phyloP scores from a whole-genome alignment of 2,113 vertebrate species.

The Melanostigma gelatinosum region DNA sequence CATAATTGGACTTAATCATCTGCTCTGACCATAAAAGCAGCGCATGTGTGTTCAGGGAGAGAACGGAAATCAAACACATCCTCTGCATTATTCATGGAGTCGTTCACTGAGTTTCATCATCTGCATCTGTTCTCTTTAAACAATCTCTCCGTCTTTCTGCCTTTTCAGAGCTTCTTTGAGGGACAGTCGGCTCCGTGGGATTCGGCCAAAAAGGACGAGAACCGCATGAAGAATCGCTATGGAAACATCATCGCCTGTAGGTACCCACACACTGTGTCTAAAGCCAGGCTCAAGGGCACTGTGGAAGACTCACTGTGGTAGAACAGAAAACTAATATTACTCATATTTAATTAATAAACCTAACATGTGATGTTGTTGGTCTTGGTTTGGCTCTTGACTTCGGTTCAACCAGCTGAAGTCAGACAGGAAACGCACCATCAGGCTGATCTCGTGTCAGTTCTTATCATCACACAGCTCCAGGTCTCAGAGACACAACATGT shows the following conservation, averaged over 20 bases:
- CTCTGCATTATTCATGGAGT: constrained; percentile 45
- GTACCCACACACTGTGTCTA: constrained; percentile 60
- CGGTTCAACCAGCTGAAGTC: neutral
- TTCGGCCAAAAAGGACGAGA: constrained; percentile 97
- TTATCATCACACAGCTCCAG: neutral
- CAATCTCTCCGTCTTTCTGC: constrained; percentile 9
- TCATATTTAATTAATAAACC: too few relatives aligned
- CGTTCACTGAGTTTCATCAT: constrained; percentile 6
- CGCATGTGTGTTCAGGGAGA: constrained; percentile 29
- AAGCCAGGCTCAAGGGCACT: too few relatives aligned
- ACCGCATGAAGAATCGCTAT: constrained; percentile 99
- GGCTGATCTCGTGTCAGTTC: neutral
- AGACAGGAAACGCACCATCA: neutral
- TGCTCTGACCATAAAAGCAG: constrained; percentile 10
- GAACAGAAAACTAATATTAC: too few relatives aligned
- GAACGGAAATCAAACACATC: constrained; percentile 38
- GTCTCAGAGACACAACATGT: neutral
- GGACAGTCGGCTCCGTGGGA: constrained; percentile 98
- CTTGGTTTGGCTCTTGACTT: neutral
- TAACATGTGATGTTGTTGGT: neutral
- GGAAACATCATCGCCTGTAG: constrained; percentile 99
- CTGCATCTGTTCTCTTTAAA: neutral
- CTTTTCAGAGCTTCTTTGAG: constrained; percentile 94
- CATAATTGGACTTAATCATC: constrained; percentile 54
- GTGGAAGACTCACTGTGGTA: neutral